Evolutionary conservation across 2,888 invertebrate species (phyloP).

Genomic region (Cordylochernes scorpioides): DNA sequence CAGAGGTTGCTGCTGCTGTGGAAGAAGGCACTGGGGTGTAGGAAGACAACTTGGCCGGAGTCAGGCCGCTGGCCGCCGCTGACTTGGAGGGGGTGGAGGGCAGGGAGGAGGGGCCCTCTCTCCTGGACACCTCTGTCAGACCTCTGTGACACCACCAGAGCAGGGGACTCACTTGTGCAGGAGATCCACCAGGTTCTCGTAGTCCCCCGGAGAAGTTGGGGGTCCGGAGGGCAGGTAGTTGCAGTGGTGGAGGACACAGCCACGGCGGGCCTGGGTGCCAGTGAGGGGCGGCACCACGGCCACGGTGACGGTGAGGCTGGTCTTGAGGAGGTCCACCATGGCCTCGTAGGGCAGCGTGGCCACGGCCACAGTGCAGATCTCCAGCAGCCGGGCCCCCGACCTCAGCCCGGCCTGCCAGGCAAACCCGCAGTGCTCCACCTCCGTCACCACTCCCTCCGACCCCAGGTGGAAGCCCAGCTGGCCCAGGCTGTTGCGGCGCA

Average conservation of each 20-base stretch:
- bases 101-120: no score
- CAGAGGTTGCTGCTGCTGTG: no score
- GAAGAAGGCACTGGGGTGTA: no score
- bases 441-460: constrained; percentile 72
- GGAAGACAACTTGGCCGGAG: no score
- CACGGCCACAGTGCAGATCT: constrained; percentile 67
- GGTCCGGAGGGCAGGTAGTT: constrained; percentile 27
- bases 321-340: constrained; percentile 71
- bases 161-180: no score
- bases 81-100: no score
- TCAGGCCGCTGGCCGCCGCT: no score
- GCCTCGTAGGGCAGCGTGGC: constrained; percentile 67
- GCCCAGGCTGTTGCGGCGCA: constrained; percentile 49
- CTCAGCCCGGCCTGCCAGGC: constrained; percentile 46
- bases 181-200: constrained; percentile 39
- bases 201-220: constrained; percentile 26
- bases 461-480: constrained; percentile 57
- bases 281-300: constrained; percentile 45
- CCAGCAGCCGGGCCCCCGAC: constrained; percentile 65
- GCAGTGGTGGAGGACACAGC: constrained; percentile 36
- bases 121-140: no score
- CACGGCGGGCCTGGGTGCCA: constrained; percentile 36
- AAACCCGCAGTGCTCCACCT: constrained; percentile 40
- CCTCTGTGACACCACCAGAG: no score
- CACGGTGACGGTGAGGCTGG: constrained; percentile 58